Evolutionary conservation across 2,888 invertebrate species (phyloP).

Genomic region (Crioceris asparagi): DNA sequence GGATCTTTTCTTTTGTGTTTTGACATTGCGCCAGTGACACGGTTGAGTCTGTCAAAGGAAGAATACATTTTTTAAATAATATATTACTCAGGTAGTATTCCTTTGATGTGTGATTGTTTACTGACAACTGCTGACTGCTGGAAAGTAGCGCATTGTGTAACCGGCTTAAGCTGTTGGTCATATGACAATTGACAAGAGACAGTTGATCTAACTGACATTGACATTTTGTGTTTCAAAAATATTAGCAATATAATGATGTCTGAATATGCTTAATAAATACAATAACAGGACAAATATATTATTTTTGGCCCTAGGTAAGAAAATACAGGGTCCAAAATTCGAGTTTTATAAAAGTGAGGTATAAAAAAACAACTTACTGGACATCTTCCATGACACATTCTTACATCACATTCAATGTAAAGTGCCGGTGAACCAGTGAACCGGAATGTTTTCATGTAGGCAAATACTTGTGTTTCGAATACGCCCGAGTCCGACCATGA

Average conservation of each 20-base stretch:
- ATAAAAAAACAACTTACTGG: conserved; percentile 53
- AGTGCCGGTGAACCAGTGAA: conserved; percentile 90
- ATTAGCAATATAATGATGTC: not conserved
- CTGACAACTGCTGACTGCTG: too few relatives aligned
- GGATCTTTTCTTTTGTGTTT: conserved; percentile 67
- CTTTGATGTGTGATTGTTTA: too few relatives aligned
- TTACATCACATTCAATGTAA: conserved; percentile 88
- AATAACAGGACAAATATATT: not conserved
- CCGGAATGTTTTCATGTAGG: conserved; percentile 89
- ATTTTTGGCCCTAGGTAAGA: not conserved
- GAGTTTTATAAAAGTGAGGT: too few relatives aligned
- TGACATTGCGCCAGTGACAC: conserved; percentile 86
- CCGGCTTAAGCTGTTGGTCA: not conserved
- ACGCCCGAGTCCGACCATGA: conserved; percentile 87
- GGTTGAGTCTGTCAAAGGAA: conserved; percentile 63
- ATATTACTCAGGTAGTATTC: too few relatives aligned
- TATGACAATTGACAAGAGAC: not conserved
- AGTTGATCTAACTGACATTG: too few relatives aligned
- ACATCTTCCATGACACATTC: conserved; percentile 92
- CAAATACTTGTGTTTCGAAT: conserved; percentile 88
- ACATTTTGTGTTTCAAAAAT: not conserved
- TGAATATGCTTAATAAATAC: not conserved
- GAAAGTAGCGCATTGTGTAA: too few relatives aligned
- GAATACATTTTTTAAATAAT: not conserved
- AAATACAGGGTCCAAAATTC: too few relatives aligned